phyloP scores from a whole-genome alignment of 2,888 invertebrate genomes.

The Lapara coniferarum region DNA sequence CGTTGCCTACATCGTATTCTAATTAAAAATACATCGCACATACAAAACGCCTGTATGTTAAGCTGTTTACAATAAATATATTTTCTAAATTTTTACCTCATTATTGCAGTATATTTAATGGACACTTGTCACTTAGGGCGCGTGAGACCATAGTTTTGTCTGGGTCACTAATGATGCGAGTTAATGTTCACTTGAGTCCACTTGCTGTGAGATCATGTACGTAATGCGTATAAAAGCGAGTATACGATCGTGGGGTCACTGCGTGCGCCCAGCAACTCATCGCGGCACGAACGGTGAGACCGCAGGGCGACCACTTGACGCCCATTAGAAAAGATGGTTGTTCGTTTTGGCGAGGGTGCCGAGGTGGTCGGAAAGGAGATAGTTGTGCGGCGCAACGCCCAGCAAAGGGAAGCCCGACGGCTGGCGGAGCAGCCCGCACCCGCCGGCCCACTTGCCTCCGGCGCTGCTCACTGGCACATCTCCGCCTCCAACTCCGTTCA shows the following conservation, averaged over 20 bases:
- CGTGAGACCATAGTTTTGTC: background rate
- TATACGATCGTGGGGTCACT: background rate
- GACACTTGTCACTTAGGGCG: slow-evolving; percentile 6
- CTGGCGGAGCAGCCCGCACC: slow-evolving; percentile 86
- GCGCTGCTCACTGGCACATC: slow-evolving; percentile 65
- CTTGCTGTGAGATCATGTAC: background rate
- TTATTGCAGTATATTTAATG: slow-evolving; percentile 24
- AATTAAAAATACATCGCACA: slow-evolving; percentile 15
- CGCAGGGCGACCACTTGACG: slow-evolving; percentile 51
- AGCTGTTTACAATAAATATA: slow-evolving; percentile 51
- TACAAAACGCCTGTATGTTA: slow-evolving; percentile 35
- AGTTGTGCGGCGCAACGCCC: slow-evolving; percentile 84
- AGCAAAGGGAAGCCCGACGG: slow-evolving; percentile 84
- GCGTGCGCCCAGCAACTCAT: slow-evolving; percentile 31
- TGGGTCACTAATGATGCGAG: background rate
- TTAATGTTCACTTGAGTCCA: slow-evolving; percentile 16
- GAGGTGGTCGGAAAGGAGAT: slow-evolving; percentile 85
- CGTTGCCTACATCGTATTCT: slow-evolving; percentile 44
- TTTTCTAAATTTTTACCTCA: slow-evolving; percentile 5
- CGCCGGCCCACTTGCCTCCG: slow-evolving; percentile 83
- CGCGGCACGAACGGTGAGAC: slow-evolving; percentile 44
- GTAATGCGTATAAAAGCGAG: background rate
- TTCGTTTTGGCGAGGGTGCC: slow-evolving; percentile 84
- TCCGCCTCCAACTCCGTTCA: slow-evolving; percentile 70
- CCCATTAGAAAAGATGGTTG: slow-evolving; percentile 86